These are phyloP conservation scores for Theristicus caerulescens DNA, from an alignment of 2,113 vertebrate genomes.

Conservation along the genomic window DNA sequence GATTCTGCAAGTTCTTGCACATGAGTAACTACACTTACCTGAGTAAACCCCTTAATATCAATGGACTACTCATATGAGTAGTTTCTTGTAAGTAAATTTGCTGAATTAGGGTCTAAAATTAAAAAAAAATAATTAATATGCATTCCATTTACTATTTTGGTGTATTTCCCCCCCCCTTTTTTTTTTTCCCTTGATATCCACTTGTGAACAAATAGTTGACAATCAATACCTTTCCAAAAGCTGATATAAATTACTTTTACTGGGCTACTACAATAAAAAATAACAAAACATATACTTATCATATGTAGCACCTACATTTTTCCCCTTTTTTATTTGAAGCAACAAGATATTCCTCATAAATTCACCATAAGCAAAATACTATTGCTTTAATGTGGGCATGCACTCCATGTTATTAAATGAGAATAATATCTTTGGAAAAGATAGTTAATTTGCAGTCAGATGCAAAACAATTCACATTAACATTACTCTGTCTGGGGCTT, in stretches of 20 bases:
- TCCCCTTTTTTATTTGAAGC: not conserved
- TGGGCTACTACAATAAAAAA: not conserved
- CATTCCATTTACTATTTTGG: not conserved
- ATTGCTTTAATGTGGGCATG: not conserved
- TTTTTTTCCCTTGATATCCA: not conserved
- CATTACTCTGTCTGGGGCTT: not conserved
- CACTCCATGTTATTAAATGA: not conserved
- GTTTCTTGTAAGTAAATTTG: not conserved
- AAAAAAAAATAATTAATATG: not conserved
- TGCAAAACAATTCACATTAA: not conserved
- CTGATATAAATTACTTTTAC: conserved; percentile 21
- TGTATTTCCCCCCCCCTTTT: accelerated
- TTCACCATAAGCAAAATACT: not conserved
- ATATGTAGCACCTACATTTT: not conserved
- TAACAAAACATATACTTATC: not conserved
- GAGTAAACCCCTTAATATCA: not conserved
- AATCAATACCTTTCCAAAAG: conserved; percentile 17
- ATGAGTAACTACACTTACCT: not conserved
- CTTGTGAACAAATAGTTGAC: not conserved
- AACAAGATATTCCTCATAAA: not conserved
- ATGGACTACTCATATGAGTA: not conserved
- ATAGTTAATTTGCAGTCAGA: not conserved
- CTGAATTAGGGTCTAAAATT: not conserved
- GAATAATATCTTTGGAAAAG: not conserved
- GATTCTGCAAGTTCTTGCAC: not conserved